Conservation (phyloP, 2,113 vertebrate genomes). For the Rhinichthys klamathensis region DNA sequence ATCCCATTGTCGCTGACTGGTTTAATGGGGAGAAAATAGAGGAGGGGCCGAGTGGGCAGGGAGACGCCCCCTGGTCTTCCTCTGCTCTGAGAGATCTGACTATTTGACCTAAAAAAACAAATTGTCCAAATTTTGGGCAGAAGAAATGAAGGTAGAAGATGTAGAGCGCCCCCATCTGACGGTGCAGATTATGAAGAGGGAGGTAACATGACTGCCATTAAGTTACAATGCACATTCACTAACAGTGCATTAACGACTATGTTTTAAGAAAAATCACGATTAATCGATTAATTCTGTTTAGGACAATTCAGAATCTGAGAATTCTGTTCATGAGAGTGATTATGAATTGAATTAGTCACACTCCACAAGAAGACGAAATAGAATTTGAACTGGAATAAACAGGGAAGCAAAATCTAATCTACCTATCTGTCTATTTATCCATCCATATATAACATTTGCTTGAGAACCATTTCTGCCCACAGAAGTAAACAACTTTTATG, state of each 20-base stretch:
- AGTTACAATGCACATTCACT: background rate
- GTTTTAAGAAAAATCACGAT: background rate
- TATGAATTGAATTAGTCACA: no score
- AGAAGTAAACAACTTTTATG: background rate
- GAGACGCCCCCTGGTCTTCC: conserved; percentile 63
- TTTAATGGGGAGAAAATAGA: conserved; percentile 78
- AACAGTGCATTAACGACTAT: background rate
- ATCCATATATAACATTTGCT: background rate
- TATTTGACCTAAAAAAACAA: conserved; percentile 83
- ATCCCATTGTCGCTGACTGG: conserved; percentile 79
- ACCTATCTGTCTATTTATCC: background rate
- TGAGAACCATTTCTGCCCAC: background rate
- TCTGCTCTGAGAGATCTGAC: conserved; percentile 70
- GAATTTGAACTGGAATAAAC: no score
- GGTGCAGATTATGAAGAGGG: background rate
- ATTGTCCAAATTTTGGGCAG: conserved; percentile 11
- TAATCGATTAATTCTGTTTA: no score
- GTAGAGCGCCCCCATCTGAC: conserved; percentile 61
- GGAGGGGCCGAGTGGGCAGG: conserved; percentile 57
- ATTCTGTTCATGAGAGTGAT: no score
- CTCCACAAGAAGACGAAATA: no score
- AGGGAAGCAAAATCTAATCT: background rate
- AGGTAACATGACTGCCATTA: background rate
- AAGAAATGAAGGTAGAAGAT: conserved; percentile 25
- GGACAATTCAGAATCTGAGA: no score